phyloP scores from a whole-genome alignment of 1,140 invertebrate species.

The Drosophila busckii region DNA sequence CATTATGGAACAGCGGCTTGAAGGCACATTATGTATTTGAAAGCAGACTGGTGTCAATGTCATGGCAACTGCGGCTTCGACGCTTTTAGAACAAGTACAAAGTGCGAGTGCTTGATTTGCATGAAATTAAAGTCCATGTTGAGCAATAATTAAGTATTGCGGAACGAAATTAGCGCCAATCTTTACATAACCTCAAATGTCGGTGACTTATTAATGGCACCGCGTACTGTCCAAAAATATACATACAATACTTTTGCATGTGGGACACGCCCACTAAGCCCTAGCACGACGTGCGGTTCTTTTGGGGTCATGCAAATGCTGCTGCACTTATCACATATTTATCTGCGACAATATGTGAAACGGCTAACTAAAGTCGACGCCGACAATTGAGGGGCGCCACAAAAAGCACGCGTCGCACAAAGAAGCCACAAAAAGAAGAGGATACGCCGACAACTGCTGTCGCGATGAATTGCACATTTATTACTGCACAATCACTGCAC shows the following conservation, averaged over 20 bases:
- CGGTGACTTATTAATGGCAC: slow-evolving; percentile 9
- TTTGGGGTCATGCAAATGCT: not conserved
- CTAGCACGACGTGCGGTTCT: not conserved
- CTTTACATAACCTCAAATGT: slow-evolving; percentile 64
- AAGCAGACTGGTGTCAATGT: not conserved
- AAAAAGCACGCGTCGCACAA: slow-evolving; percentile 65
- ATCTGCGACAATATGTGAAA: not conserved
- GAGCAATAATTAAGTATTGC: slow-evolving; percentile 15
- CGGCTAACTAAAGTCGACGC: slow-evolving; percentile 55
- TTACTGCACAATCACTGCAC: slow-evolving; percentile 9
- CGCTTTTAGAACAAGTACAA: slow-evolving; percentile 17
- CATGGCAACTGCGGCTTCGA: slow-evolving; percentile 38
- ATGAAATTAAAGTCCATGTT: slow-evolving; percentile 42
- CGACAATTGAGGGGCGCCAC: slow-evolving; percentile 15
- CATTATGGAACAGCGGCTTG: slow-evolving; percentile 2
- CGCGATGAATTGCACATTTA: not conserved
- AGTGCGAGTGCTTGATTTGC: slow-evolving; percentile 29
- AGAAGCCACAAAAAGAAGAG: slow-evolving; percentile 67
- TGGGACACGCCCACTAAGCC: slow-evolving; percentile 57
- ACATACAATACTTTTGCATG: slow-evolving; percentile 54
- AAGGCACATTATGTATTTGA: not conserved
- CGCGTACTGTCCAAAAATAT: slow-evolving; percentile 32
- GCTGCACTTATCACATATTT: slow-evolving; percentile 1
- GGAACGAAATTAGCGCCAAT: slow-evolving; percentile 39
- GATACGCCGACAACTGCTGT: not conserved